Evolutionary conservation across 2,113 vertebrate species (phyloP).

Genomic region (Cyprinus carpio): DNA sequence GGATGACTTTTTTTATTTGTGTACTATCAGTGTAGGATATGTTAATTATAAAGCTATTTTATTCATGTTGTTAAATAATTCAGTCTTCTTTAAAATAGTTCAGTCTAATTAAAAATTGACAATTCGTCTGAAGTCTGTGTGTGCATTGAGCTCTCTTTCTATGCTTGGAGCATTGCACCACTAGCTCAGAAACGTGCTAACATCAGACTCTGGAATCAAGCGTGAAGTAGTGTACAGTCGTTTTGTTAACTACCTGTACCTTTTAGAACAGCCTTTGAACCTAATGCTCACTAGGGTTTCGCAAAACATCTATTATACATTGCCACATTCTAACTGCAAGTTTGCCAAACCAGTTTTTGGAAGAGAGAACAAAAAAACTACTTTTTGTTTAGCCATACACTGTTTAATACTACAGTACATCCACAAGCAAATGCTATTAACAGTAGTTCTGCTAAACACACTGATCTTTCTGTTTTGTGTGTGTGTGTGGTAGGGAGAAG

Average conservation of each 20-base stretch:
- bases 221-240: background rate
- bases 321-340: background rate
- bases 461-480: background rate
- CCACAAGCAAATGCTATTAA: background rate
- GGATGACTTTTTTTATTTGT: no score
- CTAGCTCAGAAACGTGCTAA: background rate
- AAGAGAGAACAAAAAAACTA: background rate
- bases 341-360: background rate
- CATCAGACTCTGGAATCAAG: background rate
- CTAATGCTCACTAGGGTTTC: background rate
- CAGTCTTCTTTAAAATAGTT: background rate
- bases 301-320: background rate
- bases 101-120: background rate
- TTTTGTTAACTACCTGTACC: background rate
- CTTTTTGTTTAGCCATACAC: background rate
- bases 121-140: background rate
- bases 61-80: background rate
- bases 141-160: background rate
- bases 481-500: slow-evolving; percentile 77
- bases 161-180: background rate
- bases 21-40: background rate
- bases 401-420: background rate
- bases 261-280: background rate
- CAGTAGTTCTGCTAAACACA: slow-evolving; percentile 4
- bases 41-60: background rate